Conservation (phyloP, 2,797 vertebrate genomes). For the Sebastolobus altivelis region DNA sequence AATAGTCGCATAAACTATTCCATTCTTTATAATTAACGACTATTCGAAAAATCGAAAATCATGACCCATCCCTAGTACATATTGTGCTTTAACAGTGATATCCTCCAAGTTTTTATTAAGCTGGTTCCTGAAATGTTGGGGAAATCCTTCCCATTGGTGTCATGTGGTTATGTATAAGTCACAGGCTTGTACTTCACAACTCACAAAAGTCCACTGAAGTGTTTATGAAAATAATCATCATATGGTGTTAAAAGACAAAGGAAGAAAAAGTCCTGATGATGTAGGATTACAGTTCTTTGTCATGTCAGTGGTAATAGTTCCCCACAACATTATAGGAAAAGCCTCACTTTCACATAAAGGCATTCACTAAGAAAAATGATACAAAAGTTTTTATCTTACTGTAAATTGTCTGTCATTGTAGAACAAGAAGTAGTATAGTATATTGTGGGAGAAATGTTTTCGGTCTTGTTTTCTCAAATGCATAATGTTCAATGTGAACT, state of each 20-base stretch:
- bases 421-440: neutral
- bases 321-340: neutral
- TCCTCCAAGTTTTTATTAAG: neutral
- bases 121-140: conserved; percentile 2
- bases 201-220: neutral
- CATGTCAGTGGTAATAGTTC: neutral
- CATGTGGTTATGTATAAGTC: neutral
- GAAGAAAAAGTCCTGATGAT: conserved; percentile 4
- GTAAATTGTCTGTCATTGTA: neutral
- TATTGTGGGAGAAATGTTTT: neutral
- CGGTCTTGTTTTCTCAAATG: neutral
- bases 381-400: neutral
- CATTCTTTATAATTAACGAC: no score
- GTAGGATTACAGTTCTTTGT: neutral
- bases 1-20: no score
- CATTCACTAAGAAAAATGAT: neutral
- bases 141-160: neutral
- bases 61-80: no score
- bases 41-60: no score
- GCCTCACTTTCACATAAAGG: neutral
- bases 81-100: conserved; percentile 4
- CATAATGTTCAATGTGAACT: neutral
- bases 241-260: neutral
- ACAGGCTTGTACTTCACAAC: neutral
- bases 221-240: neutral